These are phyloP conservation scores for Columbina picui DNA, from an alignment of 2,113 vertebrate species.

Conservation along the genomic window DNA sequence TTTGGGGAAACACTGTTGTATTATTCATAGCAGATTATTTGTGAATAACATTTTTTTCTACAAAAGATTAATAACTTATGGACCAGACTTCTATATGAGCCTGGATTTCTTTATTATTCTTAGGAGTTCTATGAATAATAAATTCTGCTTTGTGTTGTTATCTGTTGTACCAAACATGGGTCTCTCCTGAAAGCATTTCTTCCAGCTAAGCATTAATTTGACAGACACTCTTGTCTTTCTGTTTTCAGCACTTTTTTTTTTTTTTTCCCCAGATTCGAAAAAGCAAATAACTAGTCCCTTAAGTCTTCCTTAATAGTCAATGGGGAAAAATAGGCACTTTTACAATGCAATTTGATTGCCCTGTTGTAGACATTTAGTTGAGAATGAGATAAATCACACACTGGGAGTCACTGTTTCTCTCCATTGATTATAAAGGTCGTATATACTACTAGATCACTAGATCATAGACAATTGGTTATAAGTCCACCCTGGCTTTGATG, in stretches of 20 bases:
- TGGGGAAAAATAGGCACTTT: background rate
- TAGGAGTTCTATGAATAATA: background rate
- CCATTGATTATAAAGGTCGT: too few species aligned
- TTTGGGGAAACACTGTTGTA: background rate
- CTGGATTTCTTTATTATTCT: background rate
- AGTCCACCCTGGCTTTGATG: background rate
- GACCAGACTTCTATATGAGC: background rate
- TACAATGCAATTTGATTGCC: background rate
- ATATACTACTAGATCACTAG: background rate
- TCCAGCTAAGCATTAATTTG: background rate
- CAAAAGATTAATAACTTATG: background rate
- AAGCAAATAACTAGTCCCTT: background rate
- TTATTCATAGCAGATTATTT: background rate
- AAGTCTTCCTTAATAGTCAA: background rate
- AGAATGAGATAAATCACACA: background rate
- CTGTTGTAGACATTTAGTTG: background rate
- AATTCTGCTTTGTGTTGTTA: background rate
- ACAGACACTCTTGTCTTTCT: background rate
- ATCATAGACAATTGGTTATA: background rate
- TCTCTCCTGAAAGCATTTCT: background rate
- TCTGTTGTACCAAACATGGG: background rate
- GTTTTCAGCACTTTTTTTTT: background rate
- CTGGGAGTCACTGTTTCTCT: background rate
- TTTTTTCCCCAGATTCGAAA: background rate
- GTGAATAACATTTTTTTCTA: background rate